Evolutionary conservation across 2,888 invertebrate genomes (phyloP), one percentile per base, ranked within the genome.

Genomic region (Thymelicus acteon): DNA sequence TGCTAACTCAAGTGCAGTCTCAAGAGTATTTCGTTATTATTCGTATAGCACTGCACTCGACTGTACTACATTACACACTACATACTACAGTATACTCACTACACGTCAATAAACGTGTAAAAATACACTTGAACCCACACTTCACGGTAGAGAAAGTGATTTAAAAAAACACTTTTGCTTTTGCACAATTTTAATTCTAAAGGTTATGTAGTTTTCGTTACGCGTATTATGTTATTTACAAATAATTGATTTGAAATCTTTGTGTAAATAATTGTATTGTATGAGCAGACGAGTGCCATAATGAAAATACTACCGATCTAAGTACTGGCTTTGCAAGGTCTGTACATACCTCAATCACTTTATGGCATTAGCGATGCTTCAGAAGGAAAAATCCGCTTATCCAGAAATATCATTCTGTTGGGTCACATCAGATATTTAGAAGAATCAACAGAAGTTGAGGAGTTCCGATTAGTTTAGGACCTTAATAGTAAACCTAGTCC

Each of bases 11-110:
- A 63, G 64, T 54, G 19, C 37, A 19, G 48, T 54, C 64, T 70
- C 39, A 24, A 70, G 64, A 64, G 64, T 60, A 49, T 70, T 58
- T 49, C 44, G 39, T 54, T 69, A 48, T 69, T 69, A 64, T 70
- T 64, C 24, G 48, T 52, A 15, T 60, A 70, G 48, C 19, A 58
- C 54, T 49, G 60, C 48, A 60, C 70, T 70, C 40, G 64, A 69
- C 57, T 49, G 64, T 60, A 70, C 54, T 62, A 19, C 12, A 57
- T 15, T 44, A 44, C 44, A 40, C 40, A 44, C 10, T 44, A 44
- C 40, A 40, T 10, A 40, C 31, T 6, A 40, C 40, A 44, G 5
- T 13, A 52, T 31, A 31, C 57, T 12, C 39, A 58, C 58, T 58
- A 49, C 49, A 70, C 64, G 70, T 70, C 70, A 60, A 39, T 60